Evolutionary conservation across 2,113 vertebrate genomes (phyloP), one percentile per base, ranked within the genome.

Genomic region (Anas platyrhynchos): DNA sequence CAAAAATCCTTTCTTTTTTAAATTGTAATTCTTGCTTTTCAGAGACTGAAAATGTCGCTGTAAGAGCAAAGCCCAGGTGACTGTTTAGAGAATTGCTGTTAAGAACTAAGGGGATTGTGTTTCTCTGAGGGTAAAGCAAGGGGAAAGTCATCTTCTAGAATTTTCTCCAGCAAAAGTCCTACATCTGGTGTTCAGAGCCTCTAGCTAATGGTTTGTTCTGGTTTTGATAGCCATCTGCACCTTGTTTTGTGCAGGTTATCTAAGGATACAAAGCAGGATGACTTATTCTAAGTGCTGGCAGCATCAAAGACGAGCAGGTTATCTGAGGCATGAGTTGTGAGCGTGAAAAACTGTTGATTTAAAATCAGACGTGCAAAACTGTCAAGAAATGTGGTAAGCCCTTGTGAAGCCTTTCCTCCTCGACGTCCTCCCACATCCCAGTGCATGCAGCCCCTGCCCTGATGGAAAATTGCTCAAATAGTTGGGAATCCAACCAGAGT

Each of bases 381-480:
- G 93, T 2, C 32, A 66, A 80, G 78, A 22, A 93, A 46, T 1
- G 2, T 50, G 36, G 50, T 73, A 59, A 88, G 65, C 16, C 56
- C 75, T 32, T 88, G 75, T 17, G 55, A 93, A 93, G 23, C 34
- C 25, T 55, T 86, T 6, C 46, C 46, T 95, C 81, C 81, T 79
- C 46, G 63, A 83, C 9, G 1, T 82, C 89, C 68, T 91, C 94
- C 92, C 76, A 90, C 74, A 7, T 21, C 55, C 66, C 72, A 79
- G 48, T 1, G 2, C 0, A 0, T 34, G 46, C 6, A 3, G n/a
- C 23, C 7, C 62, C 17, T 79, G 71, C 11, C 36, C 67, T 4
- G 1, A 0, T 48, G 56, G 56, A 59, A 83, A 74, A 59, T 11
- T 50, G 54, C 36, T 29, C 78, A 77, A 80, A 82, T 16, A 73